Conservation (phyloP, 1,140 invertebrate species). For the Diorhabda carinulata region DNA sequence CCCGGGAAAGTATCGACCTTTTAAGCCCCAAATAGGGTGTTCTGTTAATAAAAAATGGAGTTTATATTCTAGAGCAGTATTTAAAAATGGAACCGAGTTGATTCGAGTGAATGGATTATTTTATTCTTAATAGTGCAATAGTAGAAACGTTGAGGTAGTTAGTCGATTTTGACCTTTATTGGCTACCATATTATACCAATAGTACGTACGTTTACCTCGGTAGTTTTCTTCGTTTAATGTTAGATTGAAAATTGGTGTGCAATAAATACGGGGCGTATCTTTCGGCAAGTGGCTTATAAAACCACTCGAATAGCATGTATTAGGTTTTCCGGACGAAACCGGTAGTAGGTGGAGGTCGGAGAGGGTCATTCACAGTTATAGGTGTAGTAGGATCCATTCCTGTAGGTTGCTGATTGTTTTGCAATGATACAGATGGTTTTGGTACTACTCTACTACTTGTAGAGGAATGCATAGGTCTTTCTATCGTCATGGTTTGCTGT, state of each 20-base stretch:
- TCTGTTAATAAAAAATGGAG: too few relatives aligned
- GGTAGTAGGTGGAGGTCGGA: slow-evolving; percentile 54
- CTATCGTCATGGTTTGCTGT: slow-evolving; percentile 63
- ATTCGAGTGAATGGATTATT: too few relatives aligned
- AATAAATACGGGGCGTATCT: slow-evolving; percentile 35
- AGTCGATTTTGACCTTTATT: too few relatives aligned
- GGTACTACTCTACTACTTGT: background rate
- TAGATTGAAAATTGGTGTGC: background rate
- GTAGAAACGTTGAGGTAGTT: too few relatives aligned
- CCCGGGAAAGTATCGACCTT: too few relatives aligned
- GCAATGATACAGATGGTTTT: background rate
- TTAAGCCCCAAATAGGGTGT: too few relatives aligned
- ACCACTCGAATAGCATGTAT: slow-evolving; percentile 36
- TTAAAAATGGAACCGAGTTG: too few relatives aligned
- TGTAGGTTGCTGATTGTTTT: slow-evolving; percentile 14
- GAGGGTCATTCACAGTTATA: slow-evolving; percentile 40
- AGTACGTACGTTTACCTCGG: background rate
- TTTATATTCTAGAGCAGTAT: too few relatives aligned
- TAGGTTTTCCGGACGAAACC: slow-evolving; percentile 55
- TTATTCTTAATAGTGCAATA: too few relatives aligned
- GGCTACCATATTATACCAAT: too few relatives aligned
- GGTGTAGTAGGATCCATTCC: slow-evolving; percentile 56
- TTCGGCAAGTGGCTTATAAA: slow-evolving; percentile 29
- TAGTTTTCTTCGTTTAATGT: background rate
- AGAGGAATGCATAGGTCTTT: slow-evolving; percentile 48